A percentile compares a stretch with the other conserved stretches of the same genome.
Conservation (phyloP, 2,888 invertebrate genomes). For the Nephrocerus scutellatus region DNA sequence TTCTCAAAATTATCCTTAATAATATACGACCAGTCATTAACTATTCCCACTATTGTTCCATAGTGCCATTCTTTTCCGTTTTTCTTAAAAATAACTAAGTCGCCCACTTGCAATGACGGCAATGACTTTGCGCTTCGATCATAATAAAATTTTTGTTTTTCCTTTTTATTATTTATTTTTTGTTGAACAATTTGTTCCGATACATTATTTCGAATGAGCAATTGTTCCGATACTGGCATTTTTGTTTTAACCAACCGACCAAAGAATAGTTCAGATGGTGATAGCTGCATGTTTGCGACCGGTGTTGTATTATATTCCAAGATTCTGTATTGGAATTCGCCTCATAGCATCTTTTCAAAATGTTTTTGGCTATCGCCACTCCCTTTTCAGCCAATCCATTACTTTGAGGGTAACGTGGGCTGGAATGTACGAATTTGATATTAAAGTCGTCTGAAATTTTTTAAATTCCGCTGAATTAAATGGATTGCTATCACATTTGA, state of each 20-base stretch:
- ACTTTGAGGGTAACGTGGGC: conserved; percentile 16
- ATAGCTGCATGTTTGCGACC: conserved; percentile 16
- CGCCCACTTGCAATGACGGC: conserved; percentile 12
- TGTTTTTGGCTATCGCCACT: conserved; percentile 19
- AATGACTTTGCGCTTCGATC: conserved; percentile 17
- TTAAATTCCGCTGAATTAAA: conserved; percentile 16
- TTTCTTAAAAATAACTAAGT: conserved; percentile 22
- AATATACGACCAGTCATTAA: conserved; percentile 19
- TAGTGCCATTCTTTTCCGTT: conserved; percentile 21
- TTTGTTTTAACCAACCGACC: conserved; percentile 20
- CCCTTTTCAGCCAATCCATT: too few relatives aligned
- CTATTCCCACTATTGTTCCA: conserved; percentile 14
- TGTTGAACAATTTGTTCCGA: conserved; percentile 9
- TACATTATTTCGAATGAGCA: conserved; percentile 16
- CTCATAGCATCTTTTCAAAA: conserved; percentile 22
- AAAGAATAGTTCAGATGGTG: conserved; percentile 18
- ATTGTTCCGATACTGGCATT: conserved; percentile 12
- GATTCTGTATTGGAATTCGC: conserved; percentile 19
- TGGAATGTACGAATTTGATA: conserved; percentile 15
- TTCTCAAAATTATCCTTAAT: conserved; percentile 16
- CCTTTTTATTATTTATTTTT: conserved; percentile 14
- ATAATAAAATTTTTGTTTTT: conserved; percentile 20
- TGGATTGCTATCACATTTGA: conserved; percentile 19
- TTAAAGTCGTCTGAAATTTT: conserved; percentile 6
- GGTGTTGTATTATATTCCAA: conserved; percentile 23